Evolutionary conservation across 2,113 vertebrate species (phyloP).

Genomic region (Falco punctatus): DNA sequence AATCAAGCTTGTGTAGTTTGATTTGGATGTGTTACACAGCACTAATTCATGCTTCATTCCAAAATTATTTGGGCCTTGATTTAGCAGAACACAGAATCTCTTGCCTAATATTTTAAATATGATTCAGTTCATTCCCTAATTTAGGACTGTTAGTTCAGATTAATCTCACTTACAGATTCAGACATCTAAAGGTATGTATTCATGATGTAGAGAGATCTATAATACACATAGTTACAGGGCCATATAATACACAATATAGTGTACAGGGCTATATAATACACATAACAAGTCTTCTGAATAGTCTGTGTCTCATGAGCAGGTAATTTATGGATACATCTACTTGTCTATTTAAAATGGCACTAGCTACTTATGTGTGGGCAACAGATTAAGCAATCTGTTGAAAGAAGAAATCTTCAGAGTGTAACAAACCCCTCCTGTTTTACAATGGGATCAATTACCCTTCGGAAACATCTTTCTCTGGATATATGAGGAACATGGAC

Average conservation of each 20-base stretch:
- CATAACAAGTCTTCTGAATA: background rate
- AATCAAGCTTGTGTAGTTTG: background rate
- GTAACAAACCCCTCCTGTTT: background rate
- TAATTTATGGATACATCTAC: background rate
- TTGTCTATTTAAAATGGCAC: background rate
- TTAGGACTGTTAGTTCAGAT: background rate
- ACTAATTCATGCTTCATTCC: background rate
- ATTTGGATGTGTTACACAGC: background rate
- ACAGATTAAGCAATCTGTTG: background rate
- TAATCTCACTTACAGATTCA: background rate
- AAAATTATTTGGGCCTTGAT: background rate
- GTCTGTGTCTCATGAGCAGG: background rate
- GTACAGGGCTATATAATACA: background rate
- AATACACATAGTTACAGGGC: background rate
- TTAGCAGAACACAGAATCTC: background rate
- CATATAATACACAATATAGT: too few species aligned
- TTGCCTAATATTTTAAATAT: background rate
- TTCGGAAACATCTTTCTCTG: background rate
- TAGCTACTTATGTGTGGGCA: background rate
- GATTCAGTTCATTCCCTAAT: background rate
- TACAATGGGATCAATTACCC: background rate
- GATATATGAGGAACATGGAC: background rate
- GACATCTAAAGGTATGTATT: rapidly evolving
- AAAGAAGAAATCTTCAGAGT: background rate
- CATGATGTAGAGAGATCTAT: background rate